phyloP scores from a whole-genome alignment of 2,113 vertebrate species.

The Cranoglanis bouderius region DNA sequence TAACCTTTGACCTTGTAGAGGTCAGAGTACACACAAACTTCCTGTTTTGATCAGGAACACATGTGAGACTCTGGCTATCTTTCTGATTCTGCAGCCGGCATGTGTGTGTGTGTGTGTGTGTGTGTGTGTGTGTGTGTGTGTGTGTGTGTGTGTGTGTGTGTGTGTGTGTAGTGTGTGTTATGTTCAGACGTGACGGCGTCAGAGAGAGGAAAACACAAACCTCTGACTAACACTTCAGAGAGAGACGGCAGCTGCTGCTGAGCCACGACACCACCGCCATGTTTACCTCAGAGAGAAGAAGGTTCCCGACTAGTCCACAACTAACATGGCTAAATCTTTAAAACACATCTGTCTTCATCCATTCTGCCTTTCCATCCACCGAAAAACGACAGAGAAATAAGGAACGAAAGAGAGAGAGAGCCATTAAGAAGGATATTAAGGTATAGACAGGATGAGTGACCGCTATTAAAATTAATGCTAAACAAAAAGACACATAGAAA shows the following conservation, averaged over 20 bases:
- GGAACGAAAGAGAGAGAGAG: background rate
- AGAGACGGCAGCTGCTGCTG: background rate
- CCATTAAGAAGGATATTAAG: background rate
- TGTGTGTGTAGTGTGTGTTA: conserved; percentile 1
- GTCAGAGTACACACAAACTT: conserved; percentile 41
- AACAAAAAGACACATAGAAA: background rate
- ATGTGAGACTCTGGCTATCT: conserved; percentile 6
- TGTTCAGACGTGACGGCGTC: background rate
- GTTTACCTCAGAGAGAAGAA: background rate
- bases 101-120: background rate
- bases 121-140: background rate
- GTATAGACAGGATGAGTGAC: background rate
- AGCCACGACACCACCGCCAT: background rate
- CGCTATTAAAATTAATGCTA: background rate
- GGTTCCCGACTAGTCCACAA: background rate
- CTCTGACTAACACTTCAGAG: background rate
- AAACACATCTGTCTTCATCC: background rate
- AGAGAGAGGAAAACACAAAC: conserved; percentile 6
- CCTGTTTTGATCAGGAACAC: conserved; percentile 51
- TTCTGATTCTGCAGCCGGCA: background rate
- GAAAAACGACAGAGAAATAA: background rate
- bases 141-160: background rate
- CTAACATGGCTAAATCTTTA: background rate
- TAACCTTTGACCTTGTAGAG: conserved; percentile 54
- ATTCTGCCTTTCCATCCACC: background rate